A percentile compares a stretch with the other conserved stretches of the same genome.
These are phyloP conservation scores for Cheilosia impressa DNA, from an alignment of 2,888 invertebrate genomes.

Conservation along the genomic window DNA sequence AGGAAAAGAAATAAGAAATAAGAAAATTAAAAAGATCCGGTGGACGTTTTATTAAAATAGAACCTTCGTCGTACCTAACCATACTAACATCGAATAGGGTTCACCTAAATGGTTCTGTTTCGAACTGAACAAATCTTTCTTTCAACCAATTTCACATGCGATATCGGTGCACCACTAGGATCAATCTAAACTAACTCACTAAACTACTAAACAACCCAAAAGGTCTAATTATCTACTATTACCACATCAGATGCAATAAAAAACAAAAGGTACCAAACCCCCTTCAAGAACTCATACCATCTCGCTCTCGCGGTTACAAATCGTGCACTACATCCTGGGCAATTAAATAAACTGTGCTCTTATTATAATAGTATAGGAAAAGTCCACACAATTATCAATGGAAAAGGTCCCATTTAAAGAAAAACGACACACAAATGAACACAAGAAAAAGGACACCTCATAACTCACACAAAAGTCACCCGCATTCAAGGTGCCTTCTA, in stretches of 20 bases:
- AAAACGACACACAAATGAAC: neutral
- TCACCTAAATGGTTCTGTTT: no score
- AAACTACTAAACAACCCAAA: no score
- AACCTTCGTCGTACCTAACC: no score
- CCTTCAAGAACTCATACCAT: neutral
- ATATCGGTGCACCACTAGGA: no score
- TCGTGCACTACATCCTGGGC: constrained; percentile 18
- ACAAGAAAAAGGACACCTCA: constrained; percentile 38
- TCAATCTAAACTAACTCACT: no score
- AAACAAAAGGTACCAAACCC: neutral
- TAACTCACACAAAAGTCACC: constrained; percentile 58
- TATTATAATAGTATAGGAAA: neutral
- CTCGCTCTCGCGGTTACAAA: neutral
- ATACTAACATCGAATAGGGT: no score
- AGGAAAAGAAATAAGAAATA: no score
- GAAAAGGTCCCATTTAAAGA: constrained; percentile 14
- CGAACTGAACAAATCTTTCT: no score
- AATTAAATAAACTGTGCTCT: constrained; percentile 16
- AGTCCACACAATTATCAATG: constrained; percentile 15
- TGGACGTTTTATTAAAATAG: no score
- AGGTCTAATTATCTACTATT: neutral
- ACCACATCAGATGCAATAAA: neutral
- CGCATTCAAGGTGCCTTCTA: constrained; percentile 60
- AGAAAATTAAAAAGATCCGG: no score
- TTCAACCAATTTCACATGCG: no score